Evolutionary conservation across 92 coral and sea anemone species (phyloP).

Genomic region (Phymanthus crucifer): DNA sequence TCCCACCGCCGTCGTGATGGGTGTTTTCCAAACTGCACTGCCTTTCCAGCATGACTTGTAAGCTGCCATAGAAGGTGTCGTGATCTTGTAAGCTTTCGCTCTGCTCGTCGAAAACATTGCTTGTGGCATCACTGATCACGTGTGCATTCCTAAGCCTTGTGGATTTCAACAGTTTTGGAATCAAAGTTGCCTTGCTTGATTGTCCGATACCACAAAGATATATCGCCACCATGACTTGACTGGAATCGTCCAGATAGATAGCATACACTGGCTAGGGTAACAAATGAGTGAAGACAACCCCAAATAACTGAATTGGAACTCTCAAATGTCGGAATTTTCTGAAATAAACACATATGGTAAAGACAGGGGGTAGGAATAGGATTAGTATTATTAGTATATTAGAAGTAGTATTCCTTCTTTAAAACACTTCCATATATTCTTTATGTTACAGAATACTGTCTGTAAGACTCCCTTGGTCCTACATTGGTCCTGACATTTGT

Average conservation of each 20-base stretch:
- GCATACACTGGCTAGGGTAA: too few relatives aligned
- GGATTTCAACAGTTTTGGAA: not conserved
- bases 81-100: not conserved
- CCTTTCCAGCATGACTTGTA: not conserved
- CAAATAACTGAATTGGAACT: too few relatives aligned
- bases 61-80: not conserved
- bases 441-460: too few relatives aligned
- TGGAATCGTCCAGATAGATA: not conserved
- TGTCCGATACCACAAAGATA: conserved; percentile 5
- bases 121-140: not conserved
- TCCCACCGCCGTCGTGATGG: not conserved
- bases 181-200: not conserved
- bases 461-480: too few relatives aligned
- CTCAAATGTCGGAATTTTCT: too few relatives aligned
- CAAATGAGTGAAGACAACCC: too few relatives aligned
- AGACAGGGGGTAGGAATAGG: too few relatives aligned
- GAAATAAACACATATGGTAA: too few relatives aligned
- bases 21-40: not conserved
- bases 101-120: not conserved
- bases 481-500: too few relatives aligned
- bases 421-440: too few relatives aligned
- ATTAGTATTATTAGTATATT: too few relatives aligned
- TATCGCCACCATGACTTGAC: conserved; percentile 10
- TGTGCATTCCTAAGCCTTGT: not conserved
- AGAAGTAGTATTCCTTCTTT: too few relatives aligned